Evolutionary conservation across 2,113 vertebrate species (phyloP).

Genomic region (Odocoileus hemionus): DNA sequence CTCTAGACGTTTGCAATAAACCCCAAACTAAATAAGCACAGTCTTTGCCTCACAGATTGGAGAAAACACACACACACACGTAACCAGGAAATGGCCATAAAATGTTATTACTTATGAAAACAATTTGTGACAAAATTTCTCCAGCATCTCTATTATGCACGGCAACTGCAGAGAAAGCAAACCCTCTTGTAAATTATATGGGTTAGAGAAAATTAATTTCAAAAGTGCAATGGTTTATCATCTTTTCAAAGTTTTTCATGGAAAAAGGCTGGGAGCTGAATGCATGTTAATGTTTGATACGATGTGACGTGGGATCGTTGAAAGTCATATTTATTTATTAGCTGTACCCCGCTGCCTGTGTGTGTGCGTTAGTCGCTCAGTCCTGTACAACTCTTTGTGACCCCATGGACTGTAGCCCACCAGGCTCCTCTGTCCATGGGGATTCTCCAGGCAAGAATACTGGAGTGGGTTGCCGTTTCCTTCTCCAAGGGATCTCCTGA

Average conservation of each 20-base stretch:
- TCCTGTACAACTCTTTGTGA: not conserved
- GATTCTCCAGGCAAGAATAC: not conserved
- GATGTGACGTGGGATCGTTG: not conserved
- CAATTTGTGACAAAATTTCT: not conserved
- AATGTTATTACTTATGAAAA: not conserved
- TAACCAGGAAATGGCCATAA: not conserved
- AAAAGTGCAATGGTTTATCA: not conserved
- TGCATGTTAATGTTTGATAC: not conserved
- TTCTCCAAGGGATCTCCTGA: not conserved
- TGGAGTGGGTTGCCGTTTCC: not conserved
- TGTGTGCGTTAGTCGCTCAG: not conserved
- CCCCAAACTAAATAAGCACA: not conserved
- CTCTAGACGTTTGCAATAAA: not conserved
- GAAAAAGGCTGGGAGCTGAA: not conserved
- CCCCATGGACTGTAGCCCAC: not conserved
- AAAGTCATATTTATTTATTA: not conserved
- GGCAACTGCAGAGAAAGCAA: not conserved
- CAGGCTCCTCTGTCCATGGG: not conserved
- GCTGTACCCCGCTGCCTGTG: not conserved
- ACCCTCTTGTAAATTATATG: not conserved
- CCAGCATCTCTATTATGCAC: not conserved
- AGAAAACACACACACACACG: not conserved
- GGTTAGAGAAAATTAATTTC: not conserved
- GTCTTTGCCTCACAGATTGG: not conserved
- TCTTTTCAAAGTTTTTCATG: not conserved